Evolutionary conservation across 2,888 invertebrate species (phyloP).

Genomic region (Caenorhabditis plicata): DNA sequence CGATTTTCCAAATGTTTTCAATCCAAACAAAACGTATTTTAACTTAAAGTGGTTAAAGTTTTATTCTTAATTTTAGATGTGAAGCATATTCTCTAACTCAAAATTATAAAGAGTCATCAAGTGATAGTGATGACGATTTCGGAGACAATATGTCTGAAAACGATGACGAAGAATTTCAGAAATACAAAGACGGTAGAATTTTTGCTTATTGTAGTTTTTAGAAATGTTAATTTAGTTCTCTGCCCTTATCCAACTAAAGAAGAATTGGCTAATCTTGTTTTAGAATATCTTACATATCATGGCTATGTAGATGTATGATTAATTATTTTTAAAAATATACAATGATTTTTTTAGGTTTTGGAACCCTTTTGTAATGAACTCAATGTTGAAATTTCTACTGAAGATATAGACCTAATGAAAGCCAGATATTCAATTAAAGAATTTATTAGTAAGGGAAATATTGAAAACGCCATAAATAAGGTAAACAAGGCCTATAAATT

Average conservation of each 20-base stretch:
- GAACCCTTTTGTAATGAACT: conserved; percentile 18
- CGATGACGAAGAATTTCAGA: conserved; percentile 2
- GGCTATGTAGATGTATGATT: conserved; percentile 4
- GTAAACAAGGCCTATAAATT: background rate
- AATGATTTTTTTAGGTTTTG: conserved; percentile 2
- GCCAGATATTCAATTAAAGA: conserved; percentile 6
- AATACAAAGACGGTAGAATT: too few relatives aligned
- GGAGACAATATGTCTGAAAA: background rate
- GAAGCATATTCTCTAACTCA: background rate
- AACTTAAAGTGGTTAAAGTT: background rate
- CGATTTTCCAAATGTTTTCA: conserved; percentile 10
- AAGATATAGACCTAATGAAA: conserved; percentile 15
- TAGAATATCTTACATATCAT: conserved; percentile 20
- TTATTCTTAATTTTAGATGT: conserved; percentile 3
- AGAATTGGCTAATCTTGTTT: conserved; percentile 4
- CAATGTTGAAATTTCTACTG: conserved; percentile 2
- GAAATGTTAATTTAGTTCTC: too few relatives aligned
- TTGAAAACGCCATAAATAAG: conserved; percentile 9
- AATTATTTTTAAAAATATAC: background rate
- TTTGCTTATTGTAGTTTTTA: too few relatives aligned
- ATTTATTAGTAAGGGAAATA: conserved; percentile 14
- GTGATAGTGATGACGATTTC: background rate
- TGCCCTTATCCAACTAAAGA: conserved; percentile 14
- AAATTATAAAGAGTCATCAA: background rate
- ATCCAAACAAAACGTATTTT: conserved; percentile 14